Conservation (phyloP, 2,113 vertebrate species). For the Aphyosemion australe region DNA sequence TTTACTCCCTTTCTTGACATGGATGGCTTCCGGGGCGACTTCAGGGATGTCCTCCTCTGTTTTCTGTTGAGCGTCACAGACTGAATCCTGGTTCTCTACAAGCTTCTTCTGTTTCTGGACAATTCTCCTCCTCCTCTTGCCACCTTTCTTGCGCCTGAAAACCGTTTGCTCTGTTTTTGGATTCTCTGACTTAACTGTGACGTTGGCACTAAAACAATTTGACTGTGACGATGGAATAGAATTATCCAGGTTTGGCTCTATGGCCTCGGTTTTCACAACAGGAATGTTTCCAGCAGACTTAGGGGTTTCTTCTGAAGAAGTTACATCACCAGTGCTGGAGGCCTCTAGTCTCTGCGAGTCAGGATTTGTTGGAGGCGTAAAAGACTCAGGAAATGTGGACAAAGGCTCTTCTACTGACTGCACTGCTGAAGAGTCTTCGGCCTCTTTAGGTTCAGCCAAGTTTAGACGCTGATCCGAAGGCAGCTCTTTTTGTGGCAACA, state of each 20-base stretch:
- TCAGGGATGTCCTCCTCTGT: slow-evolving; percentile 13
- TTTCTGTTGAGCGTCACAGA: slow-evolving; percentile 1
- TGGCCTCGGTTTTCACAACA: slow-evolving; percentile 50
- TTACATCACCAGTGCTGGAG: background rate
- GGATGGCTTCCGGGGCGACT: too few relatives aligned
- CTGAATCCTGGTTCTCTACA: slow-evolving; percentile 1
- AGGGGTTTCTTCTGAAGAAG: background rate
- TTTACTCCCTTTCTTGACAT: slow-evolving; percentile 56
- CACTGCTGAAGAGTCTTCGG: slow-evolving; percentile 1
- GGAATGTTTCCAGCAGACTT: background rate
- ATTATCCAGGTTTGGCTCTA: slow-evolving; percentile 32
- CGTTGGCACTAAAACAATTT: background rate
- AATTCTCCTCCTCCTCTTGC: slow-evolving; percentile 50
- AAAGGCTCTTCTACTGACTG: background rate
- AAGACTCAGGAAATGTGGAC: background rate
- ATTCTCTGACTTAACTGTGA: slow-evolving; percentile 9
- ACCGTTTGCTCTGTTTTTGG: background rate
- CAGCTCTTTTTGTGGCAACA: background rate
- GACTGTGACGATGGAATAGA: slow-evolving; percentile 20
- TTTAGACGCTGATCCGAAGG: background rate
- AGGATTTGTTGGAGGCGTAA: background rate
- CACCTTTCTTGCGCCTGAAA: slow-evolving; percentile 57
- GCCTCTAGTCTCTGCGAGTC: background rate
- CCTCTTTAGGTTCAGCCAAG: background rate
- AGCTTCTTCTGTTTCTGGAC: background rate